Conservation (phyloP, 2,113 vertebrate genomes). For the Brienomyrus longianalis region DNA sequence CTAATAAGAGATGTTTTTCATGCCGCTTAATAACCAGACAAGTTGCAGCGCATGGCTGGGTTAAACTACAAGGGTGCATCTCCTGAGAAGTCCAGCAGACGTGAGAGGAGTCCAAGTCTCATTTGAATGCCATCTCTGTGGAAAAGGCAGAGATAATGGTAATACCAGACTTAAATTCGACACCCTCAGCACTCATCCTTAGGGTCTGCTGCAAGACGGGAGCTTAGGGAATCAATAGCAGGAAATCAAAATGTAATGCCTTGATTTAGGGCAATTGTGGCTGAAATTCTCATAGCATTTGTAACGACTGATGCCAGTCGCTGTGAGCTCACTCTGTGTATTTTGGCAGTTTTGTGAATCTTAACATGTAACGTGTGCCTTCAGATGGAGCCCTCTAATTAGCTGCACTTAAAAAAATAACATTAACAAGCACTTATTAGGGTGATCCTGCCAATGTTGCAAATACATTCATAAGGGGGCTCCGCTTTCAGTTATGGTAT, state of each 20-base stretch:
- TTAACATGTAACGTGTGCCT: not conserved
- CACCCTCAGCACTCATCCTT: slow-evolving; percentile 32
- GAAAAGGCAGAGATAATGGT: slow-evolving; percentile 36
- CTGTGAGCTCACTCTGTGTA: not conserved
- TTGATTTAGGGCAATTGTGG: slow-evolving; percentile 30
- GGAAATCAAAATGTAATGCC: slow-evolving; percentile 32
- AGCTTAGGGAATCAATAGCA: slow-evolving; percentile 36
- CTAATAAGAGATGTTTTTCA: not conserved
- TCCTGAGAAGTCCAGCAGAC: slow-evolving; percentile 31
- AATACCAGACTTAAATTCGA: slow-evolving; percentile 33
- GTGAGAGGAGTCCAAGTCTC: slow-evolving; percentile 13
- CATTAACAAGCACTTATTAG: not conserved
- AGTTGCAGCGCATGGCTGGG: slow-evolving; percentile 31
- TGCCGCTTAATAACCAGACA: slow-evolving; percentile 34
- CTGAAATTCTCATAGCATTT: slow-evolving; percentile 21
- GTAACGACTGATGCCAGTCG: not conserved
- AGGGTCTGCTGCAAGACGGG: slow-evolving; percentile 22
- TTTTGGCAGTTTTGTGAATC: not conserved
- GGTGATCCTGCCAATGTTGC: not conserved
- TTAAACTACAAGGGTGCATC: slow-evolving; percentile 36
- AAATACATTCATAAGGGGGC: not conserved
- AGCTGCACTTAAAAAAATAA: not conserved
- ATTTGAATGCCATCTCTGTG: slow-evolving; percentile 36
- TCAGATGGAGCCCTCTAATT: not conserved
- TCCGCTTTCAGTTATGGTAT: not conserved